Evolutionary conservation across 2,888 invertebrate species (phyloP), one percentile per base, ranked within the genome.

Genomic region (Epistrophella euchroma): DNA sequence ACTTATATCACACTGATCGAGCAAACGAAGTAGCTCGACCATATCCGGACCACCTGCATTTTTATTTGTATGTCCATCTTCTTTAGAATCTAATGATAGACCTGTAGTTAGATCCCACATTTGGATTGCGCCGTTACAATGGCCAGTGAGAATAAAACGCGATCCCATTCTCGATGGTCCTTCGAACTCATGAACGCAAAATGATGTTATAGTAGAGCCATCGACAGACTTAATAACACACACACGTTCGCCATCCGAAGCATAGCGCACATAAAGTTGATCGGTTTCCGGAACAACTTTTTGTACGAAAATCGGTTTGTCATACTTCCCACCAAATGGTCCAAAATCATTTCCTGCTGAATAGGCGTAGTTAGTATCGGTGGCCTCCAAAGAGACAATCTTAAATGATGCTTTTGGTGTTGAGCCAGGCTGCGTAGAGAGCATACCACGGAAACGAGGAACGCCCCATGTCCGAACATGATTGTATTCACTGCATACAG

Each of bases 71-170:
- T 98, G 98, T 10, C 98, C 98, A 71, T 97, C 97, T 89, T 96
- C 96, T 4, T 93, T 93, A 17, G 95, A 94, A 60, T 90, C 89
- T 88, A 96, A 94, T 93, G 98, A 98, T 71, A 99, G 93, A 15
- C 98, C 98, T 11, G 98, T 99, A 15, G 98, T 98, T 83, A 99
- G 94, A 93, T 99, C 99, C 99, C 99, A 99, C 97, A 99, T 98
- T 93, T 98, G 98, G 83, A 98, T 96, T 52, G 97, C 96, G 62
- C 98, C 98, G 88, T 97, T 98, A 47, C 97, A 95, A 91, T 98
- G 98, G 0, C 98, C 98, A 32, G 98, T 98, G 88, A 98, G 96
- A 90, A 98, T 95, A 90, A 98, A 96, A 55, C 99, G 93, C 11
- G 97, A 97, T 2, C 97, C 97, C 96, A 97, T 97, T 17, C 99